These are phyloP conservation scores for Morone chrysops DNA, from an alignment of 2,113 vertebrate species.

Conservation along the genomic window DNA sequence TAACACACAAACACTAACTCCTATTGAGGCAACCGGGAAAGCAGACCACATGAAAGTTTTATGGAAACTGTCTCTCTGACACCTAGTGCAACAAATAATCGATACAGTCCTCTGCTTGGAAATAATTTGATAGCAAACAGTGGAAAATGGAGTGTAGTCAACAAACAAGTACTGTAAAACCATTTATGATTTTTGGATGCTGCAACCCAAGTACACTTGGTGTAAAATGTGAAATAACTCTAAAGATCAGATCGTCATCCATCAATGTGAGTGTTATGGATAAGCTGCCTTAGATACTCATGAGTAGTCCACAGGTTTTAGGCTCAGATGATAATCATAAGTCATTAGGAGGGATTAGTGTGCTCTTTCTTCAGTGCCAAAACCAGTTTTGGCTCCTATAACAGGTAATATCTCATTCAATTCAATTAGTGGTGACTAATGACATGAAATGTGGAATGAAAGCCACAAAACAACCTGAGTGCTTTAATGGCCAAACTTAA, in stretches of 20 bases:
- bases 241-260: constrained; percentile 25
- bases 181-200: constrained; percentile 29
- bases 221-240: background rate
- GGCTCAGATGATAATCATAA: constrained; percentile 53
- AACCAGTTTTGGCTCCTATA: constrained; percentile 45
- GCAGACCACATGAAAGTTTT: constrained; percentile 72
- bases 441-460: constrained; percentile 45
- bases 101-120: constrained; percentile 68
- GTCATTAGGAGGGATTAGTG: constrained; percentile 63
- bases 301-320: constrained; percentile 46
- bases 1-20: constrained; percentile 63
- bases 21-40: constrained; percentile 60
- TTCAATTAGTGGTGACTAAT: constrained; percentile 59
- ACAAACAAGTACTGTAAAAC: constrained; percentile 51
- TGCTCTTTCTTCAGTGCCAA: constrained; percentile 27
- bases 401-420: constrained; percentile 66
- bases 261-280: constrained; percentile 34
- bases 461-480: constrained; percentile 33
- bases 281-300: constrained; percentile 42
- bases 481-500: constrained; percentile 49
- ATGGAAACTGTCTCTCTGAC: constrained; percentile 68
- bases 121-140: constrained; percentile 73
- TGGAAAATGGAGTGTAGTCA: constrained; percentile 63
- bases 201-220: background rate
- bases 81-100: constrained; percentile 72